Conservation (phyloP, 2,888 invertebrate genomes). For the Microctonus aethiopoides region DNA sequence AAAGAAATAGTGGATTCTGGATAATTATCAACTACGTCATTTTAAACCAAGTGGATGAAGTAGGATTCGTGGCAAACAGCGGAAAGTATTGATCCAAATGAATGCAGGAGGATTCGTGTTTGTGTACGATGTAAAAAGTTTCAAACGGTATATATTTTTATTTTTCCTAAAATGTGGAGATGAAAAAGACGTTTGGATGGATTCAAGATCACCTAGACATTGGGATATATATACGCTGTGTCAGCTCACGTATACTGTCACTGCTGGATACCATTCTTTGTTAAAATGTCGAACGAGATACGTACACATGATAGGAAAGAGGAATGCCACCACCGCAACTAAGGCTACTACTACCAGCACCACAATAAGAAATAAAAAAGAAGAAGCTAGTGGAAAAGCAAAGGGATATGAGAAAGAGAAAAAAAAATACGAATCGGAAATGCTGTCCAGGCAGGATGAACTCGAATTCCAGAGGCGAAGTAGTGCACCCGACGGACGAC, state of each 20-base stretch:
- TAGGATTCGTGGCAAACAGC: not conserved
- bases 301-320: not conserved
- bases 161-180: not conserved
- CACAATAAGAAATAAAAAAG: conserved; percentile 10
- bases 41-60: not conserved
- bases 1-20: not conserved
- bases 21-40: not conserved
- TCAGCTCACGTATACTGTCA: not conserved
- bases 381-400: conserved; percentile 7
- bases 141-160: no score
- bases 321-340: not conserved
- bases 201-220: not conserved
- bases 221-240: not conserved
- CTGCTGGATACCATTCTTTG: not conserved
- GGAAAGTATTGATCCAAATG: not conserved
- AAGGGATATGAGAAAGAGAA: no score
- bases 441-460: conserved; percentile 30
- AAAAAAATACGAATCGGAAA: conserved; percentile 22
- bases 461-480: conserved; percentile 29
- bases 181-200: not conserved
- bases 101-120: not conserved
- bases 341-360: not conserved
- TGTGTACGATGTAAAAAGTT: not conserved
- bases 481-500: conserved; percentile 14
- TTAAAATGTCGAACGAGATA: conserved; percentile 5